A percentile compares a stretch with the other conserved stretches of the same genome.
Evolutionary conservation across 2,113 vertebrate species (phyloP).

Genomic region (Psittacara wagleri): DNA sequence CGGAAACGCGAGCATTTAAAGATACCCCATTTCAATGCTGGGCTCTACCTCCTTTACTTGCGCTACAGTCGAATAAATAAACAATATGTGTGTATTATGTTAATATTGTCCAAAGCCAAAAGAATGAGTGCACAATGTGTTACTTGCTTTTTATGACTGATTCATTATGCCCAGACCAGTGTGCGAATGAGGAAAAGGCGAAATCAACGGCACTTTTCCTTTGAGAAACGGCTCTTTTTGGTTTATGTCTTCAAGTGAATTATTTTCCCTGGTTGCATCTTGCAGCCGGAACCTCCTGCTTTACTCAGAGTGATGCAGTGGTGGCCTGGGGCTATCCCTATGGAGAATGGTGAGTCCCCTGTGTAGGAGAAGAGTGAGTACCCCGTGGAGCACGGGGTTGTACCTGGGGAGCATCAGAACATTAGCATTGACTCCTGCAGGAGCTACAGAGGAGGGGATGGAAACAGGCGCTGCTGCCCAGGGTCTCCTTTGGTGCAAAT

Average conservation of each 20-base stretch:
- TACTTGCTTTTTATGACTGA: slow-evolving; percentile 14
- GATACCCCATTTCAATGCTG: neutral
- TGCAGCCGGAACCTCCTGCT: neutral
- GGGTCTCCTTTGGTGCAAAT: neutral
- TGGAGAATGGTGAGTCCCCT: neutral
- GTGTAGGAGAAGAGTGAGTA: neutral
- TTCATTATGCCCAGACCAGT: neutral
- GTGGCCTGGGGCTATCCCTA: neutral
- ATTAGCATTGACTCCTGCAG: fast-evolving
- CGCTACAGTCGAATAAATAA: slow-evolving; percentile 43
- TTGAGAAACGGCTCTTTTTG: neutral
- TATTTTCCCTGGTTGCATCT: fast-evolving
- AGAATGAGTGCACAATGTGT: neutral
- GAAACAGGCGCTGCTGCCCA: neutral
- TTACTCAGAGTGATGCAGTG: fast-evolving
- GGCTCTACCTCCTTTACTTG: neutral
- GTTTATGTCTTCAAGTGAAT: neutral
- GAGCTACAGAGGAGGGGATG: neutral
- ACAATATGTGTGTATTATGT: slow-evolving; percentile 44
- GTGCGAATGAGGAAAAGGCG: neutral
- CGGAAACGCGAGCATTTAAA: slow-evolving; percentile 30
- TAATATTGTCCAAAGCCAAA: slow-evolving; percentile 14
- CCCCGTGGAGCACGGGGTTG: fast-evolving
- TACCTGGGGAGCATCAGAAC: fast-evolving
- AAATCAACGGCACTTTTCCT: neutral